Evolutionary conservation across 1,140 invertebrate species (phyloP).

Genomic region (Sycobia sp.): DNA sequence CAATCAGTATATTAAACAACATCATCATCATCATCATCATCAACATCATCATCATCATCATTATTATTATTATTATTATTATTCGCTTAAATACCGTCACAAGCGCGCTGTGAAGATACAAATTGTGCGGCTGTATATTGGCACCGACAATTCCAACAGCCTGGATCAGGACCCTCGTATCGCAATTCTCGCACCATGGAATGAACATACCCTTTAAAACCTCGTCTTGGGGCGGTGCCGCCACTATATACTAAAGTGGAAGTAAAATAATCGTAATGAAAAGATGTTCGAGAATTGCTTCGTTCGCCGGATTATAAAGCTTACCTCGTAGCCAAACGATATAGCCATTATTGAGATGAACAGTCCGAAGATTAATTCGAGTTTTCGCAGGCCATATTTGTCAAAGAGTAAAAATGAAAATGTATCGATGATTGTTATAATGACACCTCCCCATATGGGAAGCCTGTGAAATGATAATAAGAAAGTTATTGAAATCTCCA

Average conservation of each 20-base stretch:
- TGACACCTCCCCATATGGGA: conserved; percentile 82
- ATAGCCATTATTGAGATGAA: conserved; percentile 86
- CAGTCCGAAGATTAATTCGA: conserved; percentile 86
- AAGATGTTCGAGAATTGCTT: background rate
- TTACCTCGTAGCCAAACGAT: conserved; percentile 84
- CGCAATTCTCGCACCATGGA: conserved; percentile 80
- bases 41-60: background rate
- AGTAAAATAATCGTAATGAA: conserved; percentile 23
- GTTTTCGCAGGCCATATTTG: conserved; percentile 87
- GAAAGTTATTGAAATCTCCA: too few relatives aligned
- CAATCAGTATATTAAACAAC: conserved; percentile 7
- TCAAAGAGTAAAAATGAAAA: conserved; percentile 91
- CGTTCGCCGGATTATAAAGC: too few relatives aligned
- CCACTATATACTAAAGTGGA: conserved; percentile 73
- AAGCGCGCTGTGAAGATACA: conserved; percentile 89
- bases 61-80: conserved; percentile 1
- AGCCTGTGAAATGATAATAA: conserved; percentile 65
- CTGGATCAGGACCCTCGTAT: conserved; percentile 72
- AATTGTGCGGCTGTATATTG: conserved; percentile 94
- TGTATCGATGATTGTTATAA: conserved; percentile 89
- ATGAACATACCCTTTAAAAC: conserved; percentile 82
- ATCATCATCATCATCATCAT: background rate
- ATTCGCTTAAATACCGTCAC: conserved; percentile 73
- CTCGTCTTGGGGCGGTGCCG: conserved; percentile 72
- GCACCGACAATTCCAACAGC: conserved; percentile 89